Conservation (phyloP, 92 coral and sea anemone species). For the Ricordea florida region DNA sequence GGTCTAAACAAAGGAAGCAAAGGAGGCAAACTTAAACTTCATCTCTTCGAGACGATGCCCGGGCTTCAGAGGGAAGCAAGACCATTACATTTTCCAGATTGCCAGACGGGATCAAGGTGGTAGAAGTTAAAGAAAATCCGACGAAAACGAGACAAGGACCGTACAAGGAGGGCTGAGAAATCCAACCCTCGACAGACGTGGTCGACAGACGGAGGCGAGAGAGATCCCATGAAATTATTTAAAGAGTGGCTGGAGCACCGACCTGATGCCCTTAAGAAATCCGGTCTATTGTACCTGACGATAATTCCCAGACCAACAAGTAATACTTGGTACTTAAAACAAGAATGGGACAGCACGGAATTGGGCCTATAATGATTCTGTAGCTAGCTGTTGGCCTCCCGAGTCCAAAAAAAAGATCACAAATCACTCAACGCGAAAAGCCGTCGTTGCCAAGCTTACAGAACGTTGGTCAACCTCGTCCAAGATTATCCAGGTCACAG, state of each 20-base stretch:
- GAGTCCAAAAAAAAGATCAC: not conserved
- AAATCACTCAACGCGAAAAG: constrained; percentile 6
- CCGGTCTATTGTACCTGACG: constrained; percentile 11
- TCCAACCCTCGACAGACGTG: constrained; percentile 21
- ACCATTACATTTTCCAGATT: constrained; percentile 1
- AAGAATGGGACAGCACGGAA: constrained; percentile 49
- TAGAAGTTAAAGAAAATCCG: constrained; percentile 17
- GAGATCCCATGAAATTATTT: constrained; percentile 35
- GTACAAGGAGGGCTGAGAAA: constrained; percentile 31
- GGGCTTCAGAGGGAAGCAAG: constrained; percentile 51
- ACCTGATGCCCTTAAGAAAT: constrained; percentile 24
- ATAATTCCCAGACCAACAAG: constrained; percentile 28
- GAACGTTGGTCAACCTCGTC: too few species aligned
- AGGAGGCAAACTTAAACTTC: too few species aligned
- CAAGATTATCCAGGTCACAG: too few species aligned
- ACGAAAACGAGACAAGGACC: too few species aligned
- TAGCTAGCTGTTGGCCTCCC: constrained; percentile 30
- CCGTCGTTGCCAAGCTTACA: too few species aligned
- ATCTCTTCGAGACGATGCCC: too few species aligned
- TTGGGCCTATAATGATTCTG: constrained; percentile 37
- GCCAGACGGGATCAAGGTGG: constrained; percentile 25
- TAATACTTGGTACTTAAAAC: constrained; percentile 1
- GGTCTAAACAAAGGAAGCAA: too few species aligned
- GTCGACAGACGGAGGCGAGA: constrained; percentile 40
- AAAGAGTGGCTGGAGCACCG: constrained; percentile 29